A percentile compares a stretch with the other conserved stretches of the same genome.
phyloP scores from a whole-genome alignment of 2,113 vertebrate species.

The Octodon degus region DNA sequence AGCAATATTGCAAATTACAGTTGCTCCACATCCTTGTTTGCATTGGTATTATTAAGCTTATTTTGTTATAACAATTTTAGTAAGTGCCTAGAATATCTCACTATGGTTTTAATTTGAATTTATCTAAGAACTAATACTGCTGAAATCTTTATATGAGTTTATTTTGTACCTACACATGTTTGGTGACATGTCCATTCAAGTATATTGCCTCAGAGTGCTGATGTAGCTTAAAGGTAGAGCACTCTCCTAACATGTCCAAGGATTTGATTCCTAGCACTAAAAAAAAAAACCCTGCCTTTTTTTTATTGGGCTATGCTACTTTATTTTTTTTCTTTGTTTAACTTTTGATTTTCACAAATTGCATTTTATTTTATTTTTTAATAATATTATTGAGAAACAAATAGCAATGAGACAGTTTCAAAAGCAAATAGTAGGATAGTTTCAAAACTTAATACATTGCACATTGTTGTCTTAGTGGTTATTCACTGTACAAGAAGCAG shows the following conservation, averaged over 20 bases:
- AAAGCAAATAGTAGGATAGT: no score
- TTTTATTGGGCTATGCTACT: background rate
- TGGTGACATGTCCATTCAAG: background rate
- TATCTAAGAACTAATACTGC: background rate
- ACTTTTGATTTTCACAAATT: no score
- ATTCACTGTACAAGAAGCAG: no score
- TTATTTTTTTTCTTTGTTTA: no score
- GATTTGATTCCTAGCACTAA: background rate
- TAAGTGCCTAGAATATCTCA: background rate
- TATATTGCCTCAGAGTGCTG: background rate
- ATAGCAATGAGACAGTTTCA: no score
- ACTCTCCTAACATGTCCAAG: background rate
- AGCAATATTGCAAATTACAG: background rate
- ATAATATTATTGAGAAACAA: no score
- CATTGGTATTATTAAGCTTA: background rate
- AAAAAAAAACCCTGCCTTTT: background rate
- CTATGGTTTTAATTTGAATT: constrained; percentile 27
- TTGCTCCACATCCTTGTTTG: background rate
- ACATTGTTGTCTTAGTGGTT: no score
- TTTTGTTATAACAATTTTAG: constrained; percentile 1
- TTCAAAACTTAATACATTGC: no score
- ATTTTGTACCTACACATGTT: background rate
- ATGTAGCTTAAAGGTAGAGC: background rate
- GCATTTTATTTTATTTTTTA: no score
- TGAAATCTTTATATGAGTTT: constrained; percentile 15